A percentile compares a stretch with the other conserved stretches of the same genome.
Conservation (phyloP, 2,888 invertebrate genomes). For the Rhaphigaster nebulosa region DNA sequence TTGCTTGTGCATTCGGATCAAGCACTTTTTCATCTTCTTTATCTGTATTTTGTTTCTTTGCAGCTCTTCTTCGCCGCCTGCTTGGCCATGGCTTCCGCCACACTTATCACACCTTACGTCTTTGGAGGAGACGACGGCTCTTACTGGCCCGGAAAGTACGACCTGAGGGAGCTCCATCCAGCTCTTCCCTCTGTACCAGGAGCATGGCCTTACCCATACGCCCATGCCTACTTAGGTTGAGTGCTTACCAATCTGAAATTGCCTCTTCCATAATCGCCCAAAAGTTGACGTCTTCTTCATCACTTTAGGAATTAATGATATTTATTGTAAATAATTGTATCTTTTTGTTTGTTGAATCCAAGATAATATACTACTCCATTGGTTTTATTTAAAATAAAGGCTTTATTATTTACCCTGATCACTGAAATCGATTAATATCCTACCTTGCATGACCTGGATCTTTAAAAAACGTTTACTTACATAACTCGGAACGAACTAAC, state of each 20-base stretch:
- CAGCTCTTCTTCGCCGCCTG: no score
- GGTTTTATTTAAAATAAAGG: background rate
- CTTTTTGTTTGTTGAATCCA: background rate
- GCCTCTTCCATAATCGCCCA: background rate
- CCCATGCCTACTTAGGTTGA: background rate
- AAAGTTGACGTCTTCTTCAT: background rate
- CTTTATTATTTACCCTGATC: background rate
- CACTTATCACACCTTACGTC: no score
- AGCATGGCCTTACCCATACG: background rate
- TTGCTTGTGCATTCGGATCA: no score
- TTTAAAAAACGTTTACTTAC: no score
- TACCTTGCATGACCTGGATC: no score
- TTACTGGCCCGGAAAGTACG: conserved; percentile 12
- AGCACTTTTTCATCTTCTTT: no score
- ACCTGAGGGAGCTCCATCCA: conserved; percentile 10
- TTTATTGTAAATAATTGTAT: background rate
- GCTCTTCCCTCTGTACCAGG: background rate
- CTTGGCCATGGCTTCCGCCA: no score
- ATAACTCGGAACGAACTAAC: no score
- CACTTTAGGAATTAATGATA: background rate
- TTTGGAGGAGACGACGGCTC: background rate
- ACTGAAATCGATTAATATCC: background rate
- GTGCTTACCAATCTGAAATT: background rate
- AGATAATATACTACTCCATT: background rate
- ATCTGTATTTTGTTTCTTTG: no score